A percentile compares a stretch with the other conserved stretches of the same genome.
Evolutionary conservation across 1,140 invertebrate species (phyloP).

Genomic region (Sycophaga agraensis): DNA sequence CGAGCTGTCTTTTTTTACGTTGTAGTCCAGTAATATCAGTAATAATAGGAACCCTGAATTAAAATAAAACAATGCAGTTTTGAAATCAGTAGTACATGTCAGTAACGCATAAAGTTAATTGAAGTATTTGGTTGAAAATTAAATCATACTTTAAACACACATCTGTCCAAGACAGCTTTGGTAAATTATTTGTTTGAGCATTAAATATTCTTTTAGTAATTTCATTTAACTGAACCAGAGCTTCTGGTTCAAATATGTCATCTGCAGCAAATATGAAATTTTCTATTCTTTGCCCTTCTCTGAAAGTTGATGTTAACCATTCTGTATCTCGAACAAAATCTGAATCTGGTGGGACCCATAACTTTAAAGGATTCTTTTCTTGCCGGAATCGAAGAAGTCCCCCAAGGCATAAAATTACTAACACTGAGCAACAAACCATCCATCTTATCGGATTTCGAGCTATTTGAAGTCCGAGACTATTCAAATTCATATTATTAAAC

Average conservation of each 20-base stretch:
- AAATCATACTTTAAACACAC: slow-evolving; percentile 69
- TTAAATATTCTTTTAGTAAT: slow-evolving; percentile 45
- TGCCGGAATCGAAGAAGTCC: slow-evolving; percentile 49
- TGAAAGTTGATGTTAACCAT: slow-evolving; percentile 71
- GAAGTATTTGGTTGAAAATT: slow-evolving; percentile 18
- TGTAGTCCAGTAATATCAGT: slow-evolving; percentile 20
- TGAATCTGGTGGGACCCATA: slow-evolving; percentile 72
- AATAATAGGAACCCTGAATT: slow-evolving; percentile 49
- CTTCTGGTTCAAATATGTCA: slow-evolving; percentile 66
- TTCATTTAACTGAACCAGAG: slow-evolving; percentile 51
- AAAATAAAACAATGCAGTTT: slow-evolving; percentile 2
- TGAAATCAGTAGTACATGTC: not conserved
- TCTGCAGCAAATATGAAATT: slow-evolving; percentile 65
- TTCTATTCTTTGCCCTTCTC: slow-evolving; percentile 65
- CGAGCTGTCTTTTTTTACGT: slow-evolving; percentile 37
- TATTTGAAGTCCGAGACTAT: slow-evolving; percentile 48
- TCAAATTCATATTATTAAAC: not conserved
- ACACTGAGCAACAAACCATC: slow-evolving; percentile 44
- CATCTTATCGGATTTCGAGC: slow-evolving; percentile 45
- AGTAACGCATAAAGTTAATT: not conserved
- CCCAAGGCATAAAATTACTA: slow-evolving; percentile 47
- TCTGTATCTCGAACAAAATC: slow-evolving; percentile 69
- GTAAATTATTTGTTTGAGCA: slow-evolving; percentile 32
- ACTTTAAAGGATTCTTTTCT: slow-evolving; percentile 69
- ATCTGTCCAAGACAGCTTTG: slow-evolving; percentile 60